Percentiles rank a stretch among this genome's conserved stretches.
Conservation (phyloP, 2,113 vertebrate genomes). For the Oxyruncus cristatus region DNA sequence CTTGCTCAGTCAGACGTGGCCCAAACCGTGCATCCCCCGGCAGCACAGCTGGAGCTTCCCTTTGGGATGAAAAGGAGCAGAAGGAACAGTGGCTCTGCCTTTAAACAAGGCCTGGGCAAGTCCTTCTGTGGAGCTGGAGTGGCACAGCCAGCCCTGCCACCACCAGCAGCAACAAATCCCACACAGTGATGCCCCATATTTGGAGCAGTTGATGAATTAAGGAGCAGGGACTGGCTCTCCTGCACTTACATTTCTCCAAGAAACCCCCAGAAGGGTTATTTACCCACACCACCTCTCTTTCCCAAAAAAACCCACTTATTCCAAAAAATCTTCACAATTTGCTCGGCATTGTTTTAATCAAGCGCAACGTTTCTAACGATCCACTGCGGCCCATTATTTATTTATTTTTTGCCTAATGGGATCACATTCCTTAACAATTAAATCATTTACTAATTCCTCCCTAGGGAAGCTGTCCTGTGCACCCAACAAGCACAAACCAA, state of each 20-base stretch:
- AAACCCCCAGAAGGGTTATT: neutral
- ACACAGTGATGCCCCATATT: neutral
- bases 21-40: neutral
- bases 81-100: neutral
- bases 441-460: constrained; percentile 41
- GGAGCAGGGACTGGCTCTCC: rapidly evolving
- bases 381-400: neutral
- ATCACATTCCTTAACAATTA: constrained; percentile 53
- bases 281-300: neutral
- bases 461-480: neutral
- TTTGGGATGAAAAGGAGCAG: neutral
- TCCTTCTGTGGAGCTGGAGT: neutral
- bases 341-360: neutral
- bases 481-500: constrained; percentile 18
- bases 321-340: neutral
- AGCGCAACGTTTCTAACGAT: neutral
- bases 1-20: neutral
- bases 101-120: neutral
- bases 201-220: neutral
- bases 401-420: constrained; percentile 32
- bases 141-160: neutral
- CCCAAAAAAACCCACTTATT: neutral
- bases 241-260: neutral
- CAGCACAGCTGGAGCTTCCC: neutral
- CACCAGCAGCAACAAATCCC: neutral